Evolutionary conservation across 2,888 invertebrate genomes (phyloP).

Genomic region (Ptilodon capucinus): DNA sequence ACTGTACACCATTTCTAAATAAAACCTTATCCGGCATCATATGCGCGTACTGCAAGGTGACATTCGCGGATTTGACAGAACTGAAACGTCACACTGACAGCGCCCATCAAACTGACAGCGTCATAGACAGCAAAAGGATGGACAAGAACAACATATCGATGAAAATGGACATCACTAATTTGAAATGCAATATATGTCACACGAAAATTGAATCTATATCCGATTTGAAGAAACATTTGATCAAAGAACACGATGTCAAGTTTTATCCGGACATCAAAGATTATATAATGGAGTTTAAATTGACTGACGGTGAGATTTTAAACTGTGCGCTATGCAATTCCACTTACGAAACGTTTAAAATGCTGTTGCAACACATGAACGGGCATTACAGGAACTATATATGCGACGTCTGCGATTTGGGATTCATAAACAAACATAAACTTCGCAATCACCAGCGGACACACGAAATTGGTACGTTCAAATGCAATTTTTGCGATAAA

Average conservation of each 20-base stretch:
- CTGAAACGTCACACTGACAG: constrained; percentile 47
- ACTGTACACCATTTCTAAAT: constrained; percentile 68
- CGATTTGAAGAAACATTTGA: constrained; percentile 56
- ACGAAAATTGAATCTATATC: constrained; percentile 40
- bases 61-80: constrained; percentile 38
- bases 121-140: constrained; percentile 49
- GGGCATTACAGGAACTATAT: constrained; percentile 69
- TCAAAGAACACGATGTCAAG: constrained; percentile 53
- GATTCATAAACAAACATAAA: constrained; percentile 66
- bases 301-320: constrained; percentile 49
- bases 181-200: constrained; percentile 58
- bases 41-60: constrained; percentile 65
- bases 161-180: constrained; percentile 67
- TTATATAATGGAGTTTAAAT: constrained; percentile 65
- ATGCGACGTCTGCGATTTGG: constrained; percentile 67
- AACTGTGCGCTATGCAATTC: constrained; percentile 66
- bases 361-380: constrained; percentile 71
- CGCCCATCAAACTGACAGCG: constrained; percentile 41
- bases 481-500: constrained; percentile 66
- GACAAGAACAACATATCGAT: constrained; percentile 65
- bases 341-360: constrained; percentile 68
- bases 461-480: constrained; percentile 60
- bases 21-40: constrained; percentile 61
- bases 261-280: constrained; percentile 63
- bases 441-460: constrained; percentile 63